Evolutionary conservation across 2,113 vertebrate species (phyloP).

Genomic region (Tachysurus vachellii): DNA sequence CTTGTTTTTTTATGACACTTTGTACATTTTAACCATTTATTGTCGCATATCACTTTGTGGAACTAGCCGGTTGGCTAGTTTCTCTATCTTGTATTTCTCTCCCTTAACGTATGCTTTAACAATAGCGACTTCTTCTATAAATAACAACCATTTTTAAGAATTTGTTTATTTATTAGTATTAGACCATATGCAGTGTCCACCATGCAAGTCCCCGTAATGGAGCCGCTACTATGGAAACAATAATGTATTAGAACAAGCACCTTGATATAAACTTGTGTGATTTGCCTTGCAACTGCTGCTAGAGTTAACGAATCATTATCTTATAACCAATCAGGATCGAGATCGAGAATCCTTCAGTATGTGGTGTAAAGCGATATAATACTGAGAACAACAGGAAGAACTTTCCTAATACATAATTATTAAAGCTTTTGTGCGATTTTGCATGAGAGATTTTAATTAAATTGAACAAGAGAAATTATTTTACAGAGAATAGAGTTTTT

Average conservation of each 20-base stretch:
- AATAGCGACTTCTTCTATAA: background rate
- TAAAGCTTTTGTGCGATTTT: background rate
- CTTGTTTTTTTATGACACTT: background rate
- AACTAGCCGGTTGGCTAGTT: background rate
- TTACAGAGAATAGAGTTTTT: no score
- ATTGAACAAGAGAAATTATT: background rate
- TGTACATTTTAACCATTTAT: background rate
- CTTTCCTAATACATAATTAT: background rate
- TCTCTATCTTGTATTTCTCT: background rate
- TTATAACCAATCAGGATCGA: background rate
- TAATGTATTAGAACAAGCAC: background rate
- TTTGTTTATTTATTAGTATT: background rate
- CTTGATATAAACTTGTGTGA: background rate
- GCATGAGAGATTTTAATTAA: background rate
- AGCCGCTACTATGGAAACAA: background rate
- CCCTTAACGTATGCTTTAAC: background rate
- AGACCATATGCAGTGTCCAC: background rate
- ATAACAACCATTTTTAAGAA: background rate
- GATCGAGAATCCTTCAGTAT: background rate
- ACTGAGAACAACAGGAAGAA: background rate
- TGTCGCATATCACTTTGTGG: background rate
- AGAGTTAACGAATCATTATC: background rate
- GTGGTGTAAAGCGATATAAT: background rate
- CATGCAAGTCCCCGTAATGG: background rate
- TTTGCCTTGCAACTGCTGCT: background rate